Conservation (phyloP, 2,888 invertebrate genomes). For the Mythimna lalbum region DNA sequence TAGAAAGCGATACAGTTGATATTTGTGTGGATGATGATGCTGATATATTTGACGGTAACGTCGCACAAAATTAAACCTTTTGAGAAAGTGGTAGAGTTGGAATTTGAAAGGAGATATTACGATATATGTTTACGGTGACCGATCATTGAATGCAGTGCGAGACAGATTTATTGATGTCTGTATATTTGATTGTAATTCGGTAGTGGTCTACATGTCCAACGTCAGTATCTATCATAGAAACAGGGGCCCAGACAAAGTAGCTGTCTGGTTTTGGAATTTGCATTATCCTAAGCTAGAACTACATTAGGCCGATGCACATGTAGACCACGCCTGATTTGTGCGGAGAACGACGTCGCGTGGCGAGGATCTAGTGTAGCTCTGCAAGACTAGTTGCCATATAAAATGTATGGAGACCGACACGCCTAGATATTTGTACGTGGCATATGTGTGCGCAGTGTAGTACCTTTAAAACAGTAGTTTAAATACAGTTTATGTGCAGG, state of each 20-base stretch:
- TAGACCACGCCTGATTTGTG: no score
- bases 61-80: background rate
- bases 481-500: conserved; percentile 1
- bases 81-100: background rate
- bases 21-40: background rate
- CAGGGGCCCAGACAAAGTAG: background rate
- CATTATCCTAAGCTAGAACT: conserved; percentile 19
- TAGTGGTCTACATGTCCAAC: background rate
- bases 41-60: background rate
- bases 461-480: no score
- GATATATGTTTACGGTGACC: conserved; percentile 2
- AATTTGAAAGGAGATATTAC: background rate
- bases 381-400: no score
- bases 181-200: conserved; percentile 16
- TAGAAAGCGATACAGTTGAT: background rate
- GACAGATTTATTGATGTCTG: conserved; percentile 6
- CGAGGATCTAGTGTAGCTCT: no score
- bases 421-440: no score
- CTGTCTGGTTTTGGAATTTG: conserved; percentile 21
- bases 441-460: no score
- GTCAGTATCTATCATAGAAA: conserved; percentile 7
- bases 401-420: no score
- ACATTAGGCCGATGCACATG: no score
- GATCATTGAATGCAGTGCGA: background rate
- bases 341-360: no score